These are phyloP conservation scores for Mobula hypostoma DNA, from an alignment of 2,113 vertebrate species.

Conservation along the genomic window DNA sequence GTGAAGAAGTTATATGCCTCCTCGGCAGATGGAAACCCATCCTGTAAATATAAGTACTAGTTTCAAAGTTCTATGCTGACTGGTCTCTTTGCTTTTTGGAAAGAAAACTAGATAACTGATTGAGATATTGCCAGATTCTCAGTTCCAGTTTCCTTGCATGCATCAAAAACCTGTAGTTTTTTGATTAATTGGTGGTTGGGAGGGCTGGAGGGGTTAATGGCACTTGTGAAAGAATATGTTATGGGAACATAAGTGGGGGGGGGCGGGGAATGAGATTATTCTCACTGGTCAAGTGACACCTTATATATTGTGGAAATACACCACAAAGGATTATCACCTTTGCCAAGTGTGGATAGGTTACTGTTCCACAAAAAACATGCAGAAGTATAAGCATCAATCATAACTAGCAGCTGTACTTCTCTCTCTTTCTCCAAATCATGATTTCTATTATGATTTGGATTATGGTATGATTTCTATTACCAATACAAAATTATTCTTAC, in stretches of 20 bases:
- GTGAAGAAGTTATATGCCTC: constrained; percentile 90
- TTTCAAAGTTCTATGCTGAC: background rate
- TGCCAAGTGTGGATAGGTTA: background rate
- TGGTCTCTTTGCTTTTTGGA: background rate
- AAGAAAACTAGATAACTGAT: background rate
- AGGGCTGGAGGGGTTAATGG: too few species aligned
- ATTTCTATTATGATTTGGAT: background rate
- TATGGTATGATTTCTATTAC: background rate
- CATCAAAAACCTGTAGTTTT: too few species aligned
- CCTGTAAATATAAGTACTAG: constrained; percentile 41
- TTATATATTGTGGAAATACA: background rate
- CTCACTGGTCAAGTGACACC: too few species aligned
- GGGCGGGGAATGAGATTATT: too few species aligned
- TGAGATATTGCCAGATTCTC: background rate
- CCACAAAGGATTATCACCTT: background rate
- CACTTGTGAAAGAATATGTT: too few species aligned
- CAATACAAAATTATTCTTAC: background rate
- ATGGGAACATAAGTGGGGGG: too few species aligned
- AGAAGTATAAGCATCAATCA: background rate
- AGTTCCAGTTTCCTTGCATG: too few species aligned
- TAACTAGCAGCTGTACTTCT: background rate
- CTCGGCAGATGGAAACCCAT: constrained; percentile 67
- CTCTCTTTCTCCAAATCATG: background rate
- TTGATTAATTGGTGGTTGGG: too few species aligned
- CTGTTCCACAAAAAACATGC: background rate